Conservation (phyloP, 2,113 vertebrate genomes). For the Tricholaema leucomelas region DNA sequence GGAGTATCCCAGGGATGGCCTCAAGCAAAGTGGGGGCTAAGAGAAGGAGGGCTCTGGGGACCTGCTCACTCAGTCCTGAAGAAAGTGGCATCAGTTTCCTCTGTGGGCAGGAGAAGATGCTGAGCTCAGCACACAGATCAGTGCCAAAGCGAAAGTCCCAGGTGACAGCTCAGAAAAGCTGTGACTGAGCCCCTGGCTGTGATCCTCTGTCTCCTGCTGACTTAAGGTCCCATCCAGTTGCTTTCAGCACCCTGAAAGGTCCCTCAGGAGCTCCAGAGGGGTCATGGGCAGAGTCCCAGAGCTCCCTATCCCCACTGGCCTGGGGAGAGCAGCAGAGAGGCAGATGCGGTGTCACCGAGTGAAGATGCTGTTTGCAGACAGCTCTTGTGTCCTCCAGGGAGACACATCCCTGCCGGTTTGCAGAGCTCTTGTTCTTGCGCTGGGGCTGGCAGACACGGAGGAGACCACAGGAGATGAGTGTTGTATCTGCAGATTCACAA, state of each 20-base stretch:
- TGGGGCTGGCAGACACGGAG: background rate
- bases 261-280: background rate
- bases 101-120: background rate
- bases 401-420: background rate
- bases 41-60: background rate
- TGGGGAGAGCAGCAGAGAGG: background rate
- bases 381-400: background rate
- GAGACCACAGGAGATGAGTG: background rate
- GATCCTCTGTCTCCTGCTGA: background rate
- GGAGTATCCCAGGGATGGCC: background rate
- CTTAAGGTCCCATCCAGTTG: background rate
- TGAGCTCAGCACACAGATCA: background rate
- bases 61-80: background rate
- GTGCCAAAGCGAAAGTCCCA: background rate
- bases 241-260: background rate
- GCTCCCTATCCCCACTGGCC: accelerated
- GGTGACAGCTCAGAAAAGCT: background rate
- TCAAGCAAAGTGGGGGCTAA: background rate
- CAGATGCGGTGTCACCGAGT: accelerated
- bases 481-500: background rate
- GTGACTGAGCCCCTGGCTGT: background rate
- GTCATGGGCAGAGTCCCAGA: background rate
- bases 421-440: background rate
- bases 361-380: background rate
- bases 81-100: background rate